Percentiles rank a stretch among this genome's conserved stretches.
phyloP scores from a whole-genome alignment of 2,888 invertebrate species.

The Allygus modestus region DNA sequence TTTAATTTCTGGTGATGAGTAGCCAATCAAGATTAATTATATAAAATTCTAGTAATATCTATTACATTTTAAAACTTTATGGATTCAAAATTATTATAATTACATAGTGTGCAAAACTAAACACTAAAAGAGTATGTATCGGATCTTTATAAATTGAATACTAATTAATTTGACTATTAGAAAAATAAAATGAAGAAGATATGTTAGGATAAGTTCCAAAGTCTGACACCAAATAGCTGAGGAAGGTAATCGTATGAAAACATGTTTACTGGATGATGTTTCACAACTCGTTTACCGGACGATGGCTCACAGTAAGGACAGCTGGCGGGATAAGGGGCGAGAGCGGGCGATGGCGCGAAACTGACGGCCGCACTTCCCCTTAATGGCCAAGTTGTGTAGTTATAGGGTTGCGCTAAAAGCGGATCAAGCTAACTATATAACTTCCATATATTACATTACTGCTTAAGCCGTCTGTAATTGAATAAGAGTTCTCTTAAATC shows the following conservation, averaged over 20 bases:
- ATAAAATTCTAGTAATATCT: too few species aligned
- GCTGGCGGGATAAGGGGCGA: background rate
- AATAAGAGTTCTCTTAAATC: background rate
- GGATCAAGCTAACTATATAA: constrained; percentile 19
- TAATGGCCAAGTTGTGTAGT: constrained; percentile 45
- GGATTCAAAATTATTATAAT: too few species aligned
- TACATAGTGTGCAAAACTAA: too few species aligned
- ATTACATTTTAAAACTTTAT: too few species aligned
- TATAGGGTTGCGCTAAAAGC: constrained; percentile 23
- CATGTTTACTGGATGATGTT: background rate
- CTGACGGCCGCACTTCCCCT: constrained; percentile 28
- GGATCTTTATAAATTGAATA: too few species aligned
- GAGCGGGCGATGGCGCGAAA: constrained; percentile 25
- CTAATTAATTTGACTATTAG: too few species aligned
- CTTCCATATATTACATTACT: constrained; percentile 21
- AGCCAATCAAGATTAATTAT: too few species aligned
- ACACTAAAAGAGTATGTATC: too few species aligned
- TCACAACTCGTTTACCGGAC: background rate
- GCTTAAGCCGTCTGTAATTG: background rate
- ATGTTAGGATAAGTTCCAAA: too few species aligned
- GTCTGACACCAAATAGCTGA: too few species aligned
- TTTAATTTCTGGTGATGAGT: too few species aligned
- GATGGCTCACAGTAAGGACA: background rate
- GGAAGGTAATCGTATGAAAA: background rate
- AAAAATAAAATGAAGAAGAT: too few species aligned